Evolutionary conservation across 2,888 invertebrate genomes (phyloP).

Genomic region (Ctenicera cuprea): DNA sequence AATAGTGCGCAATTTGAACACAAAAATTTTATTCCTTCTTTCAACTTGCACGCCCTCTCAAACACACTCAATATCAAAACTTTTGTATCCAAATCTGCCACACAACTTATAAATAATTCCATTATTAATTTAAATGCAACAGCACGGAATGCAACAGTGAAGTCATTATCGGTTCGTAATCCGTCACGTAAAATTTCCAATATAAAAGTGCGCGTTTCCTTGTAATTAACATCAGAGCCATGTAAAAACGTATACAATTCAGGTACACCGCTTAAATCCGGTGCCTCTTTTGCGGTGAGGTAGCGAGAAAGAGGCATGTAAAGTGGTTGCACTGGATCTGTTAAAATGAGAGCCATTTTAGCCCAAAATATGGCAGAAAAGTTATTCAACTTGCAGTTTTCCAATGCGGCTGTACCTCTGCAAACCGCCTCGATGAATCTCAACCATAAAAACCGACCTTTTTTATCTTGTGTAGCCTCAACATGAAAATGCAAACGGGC

Average conservation of each 20-base stretch:
- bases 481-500: slow-evolving; percentile 84
- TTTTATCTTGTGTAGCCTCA: slow-evolving; percentile 79
- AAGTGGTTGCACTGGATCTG: slow-evolving; percentile 84
- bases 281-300: slow-evolving; percentile 79
- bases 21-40: slow-evolving; percentile 79
- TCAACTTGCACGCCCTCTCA: slow-evolving; percentile 78
- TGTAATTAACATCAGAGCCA: slow-evolving; percentile 82
- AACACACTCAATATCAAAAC: slow-evolving; percentile 81
- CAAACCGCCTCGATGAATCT: slow-evolving; percentile 82
- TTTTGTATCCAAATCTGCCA: slow-evolving; percentile 79
- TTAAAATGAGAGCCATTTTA: slow-evolving; percentile 81
- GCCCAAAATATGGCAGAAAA: slow-evolving; percentile 82
- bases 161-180: slow-evolving; percentile 83
- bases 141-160: slow-evolving; percentile 82
- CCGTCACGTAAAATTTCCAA: slow-evolving; percentile 86
- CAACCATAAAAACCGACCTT: slow-evolving; percentile 80
- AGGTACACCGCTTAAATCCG: slow-evolving; percentile 88
- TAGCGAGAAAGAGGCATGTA: slow-evolving; percentile 80
- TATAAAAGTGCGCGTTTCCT: slow-evolving; percentile 85
- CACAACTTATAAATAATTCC: slow-evolving; percentile 79
- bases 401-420: slow-evolving; percentile 75
- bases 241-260: slow-evolving; percentile 91
- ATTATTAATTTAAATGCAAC: slow-evolving; percentile 87
- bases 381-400: slow-evolving; percentile 67
- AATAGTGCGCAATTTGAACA: slow-evolving; percentile 82